These are phyloP conservation scores for Scrobipalpa costella DNA, from an alignment of 2,888 invertebrate species.

Conservation along the genomic window DNA sequence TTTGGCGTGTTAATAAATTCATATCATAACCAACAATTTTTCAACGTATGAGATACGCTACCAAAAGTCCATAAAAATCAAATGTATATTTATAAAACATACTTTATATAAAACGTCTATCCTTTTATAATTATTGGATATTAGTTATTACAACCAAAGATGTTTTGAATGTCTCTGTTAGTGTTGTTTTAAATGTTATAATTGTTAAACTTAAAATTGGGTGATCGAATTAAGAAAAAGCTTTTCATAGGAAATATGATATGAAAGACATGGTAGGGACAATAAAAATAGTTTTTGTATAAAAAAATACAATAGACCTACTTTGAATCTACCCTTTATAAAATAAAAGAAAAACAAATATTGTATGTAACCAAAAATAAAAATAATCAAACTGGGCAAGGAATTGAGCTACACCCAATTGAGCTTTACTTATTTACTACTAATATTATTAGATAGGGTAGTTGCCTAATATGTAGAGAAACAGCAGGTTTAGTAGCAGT, in stretches of 20 bases:
- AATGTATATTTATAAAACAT: not conserved
- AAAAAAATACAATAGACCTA: not conserved
- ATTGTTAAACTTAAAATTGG: not conserved
- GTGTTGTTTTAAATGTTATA: conserved; percentile 11
- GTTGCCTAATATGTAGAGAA: not conserved
- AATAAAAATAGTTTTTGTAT: not conserved
- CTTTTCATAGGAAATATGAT: not conserved
- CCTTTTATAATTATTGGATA: conserved; percentile 6
- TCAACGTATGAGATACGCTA: not conserved
- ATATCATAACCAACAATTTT: not conserved
- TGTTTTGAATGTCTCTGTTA: conserved; percentile 16
- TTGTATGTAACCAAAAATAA: no score
- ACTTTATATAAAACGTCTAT: not conserved
- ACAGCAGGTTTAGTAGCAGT: not conserved
- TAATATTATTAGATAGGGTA: not conserved
- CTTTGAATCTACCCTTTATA: not conserved
- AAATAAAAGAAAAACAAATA: not conserved
- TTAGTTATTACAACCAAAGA: conserved; percentile 18
- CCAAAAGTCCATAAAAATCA: not conserved
- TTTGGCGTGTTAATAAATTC: not conserved
- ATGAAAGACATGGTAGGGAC: not conserved
- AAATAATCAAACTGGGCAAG: not conserved
- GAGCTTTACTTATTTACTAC: conserved; percentile 8
- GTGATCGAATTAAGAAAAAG: not conserved
- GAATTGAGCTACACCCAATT: not conserved